A percentile compares a stretch with the other conserved stretches of the same genome.
Evolutionary conservation across 2,113 vertebrate species (phyloP).

Genomic region (Columba janthina): DNA sequence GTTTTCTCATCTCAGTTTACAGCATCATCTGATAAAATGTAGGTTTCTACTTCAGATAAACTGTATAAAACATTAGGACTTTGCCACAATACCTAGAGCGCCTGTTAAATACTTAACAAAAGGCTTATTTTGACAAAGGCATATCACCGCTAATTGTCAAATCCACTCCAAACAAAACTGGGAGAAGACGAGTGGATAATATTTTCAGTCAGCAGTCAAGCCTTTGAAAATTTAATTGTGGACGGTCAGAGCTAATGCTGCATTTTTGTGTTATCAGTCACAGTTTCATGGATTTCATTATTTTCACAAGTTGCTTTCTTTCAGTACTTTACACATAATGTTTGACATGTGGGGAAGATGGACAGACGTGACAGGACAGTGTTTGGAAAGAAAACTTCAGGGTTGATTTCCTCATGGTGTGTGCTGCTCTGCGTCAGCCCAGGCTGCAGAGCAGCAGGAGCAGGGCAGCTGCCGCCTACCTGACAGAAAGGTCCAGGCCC

Average conservation of each 20-base stretch:
- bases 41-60: constrained; percentile 69
- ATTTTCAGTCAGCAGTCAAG: constrained; percentile 67
- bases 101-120: constrained; percentile 69
- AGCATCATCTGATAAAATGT: constrained; percentile 58
- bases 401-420: neutral
- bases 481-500: neutral
- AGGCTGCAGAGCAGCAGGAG: neutral
- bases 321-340: neutral
- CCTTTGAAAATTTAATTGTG: constrained; percentile 66
- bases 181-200: constrained; percentile 61
- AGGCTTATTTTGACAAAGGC: constrained; percentile 70
- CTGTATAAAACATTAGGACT: constrained; percentile 61
- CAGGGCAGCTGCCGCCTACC: neutral
- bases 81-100: constrained; percentile 30
- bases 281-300: neutral
- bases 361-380: neutral
- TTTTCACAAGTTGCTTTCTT: neutral
- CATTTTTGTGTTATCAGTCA: constrained; percentile 20
- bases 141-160: constrained; percentile 61
- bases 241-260: constrained; percentile 24
- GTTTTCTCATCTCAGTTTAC: constrained; percentile 57
- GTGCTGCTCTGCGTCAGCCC: neutral
- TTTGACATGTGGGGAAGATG: neutral
- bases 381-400: neutral
- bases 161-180: constrained; percentile 68